phyloP scores from a whole-genome alignment of 2,113 vertebrate genomes.

The Sula dactylatra region DNA sequence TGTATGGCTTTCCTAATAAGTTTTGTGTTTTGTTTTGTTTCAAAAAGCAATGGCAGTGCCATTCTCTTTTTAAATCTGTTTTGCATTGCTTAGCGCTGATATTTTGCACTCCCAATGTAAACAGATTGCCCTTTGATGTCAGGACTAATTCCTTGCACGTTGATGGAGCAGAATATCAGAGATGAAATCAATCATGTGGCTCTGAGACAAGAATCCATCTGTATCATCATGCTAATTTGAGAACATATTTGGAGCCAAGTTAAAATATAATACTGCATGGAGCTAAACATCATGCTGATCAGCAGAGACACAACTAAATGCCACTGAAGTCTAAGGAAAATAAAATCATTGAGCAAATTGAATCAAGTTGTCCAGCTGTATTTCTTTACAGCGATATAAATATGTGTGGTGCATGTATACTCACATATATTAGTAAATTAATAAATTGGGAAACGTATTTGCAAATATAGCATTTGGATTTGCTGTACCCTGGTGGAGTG shows the following conservation, averaged over 20 bases:
- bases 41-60: background rate
- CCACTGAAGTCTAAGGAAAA: background rate
- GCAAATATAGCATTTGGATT: background rate
- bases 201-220: constrained; percentile 46
- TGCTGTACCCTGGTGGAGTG: background rate
- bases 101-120: constrained; percentile 36
- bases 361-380: background rate
- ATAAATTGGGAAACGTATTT: background rate
- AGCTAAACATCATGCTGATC: constrained; percentile 2
- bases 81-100: background rate
- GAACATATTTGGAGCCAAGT: constrained; percentile 28
- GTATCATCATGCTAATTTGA: constrained; percentile 34
- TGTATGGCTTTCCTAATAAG: background rate
- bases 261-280: background rate
- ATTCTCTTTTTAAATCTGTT: constrained; percentile 24
- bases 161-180: constrained; percentile 46
- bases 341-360: background rate
- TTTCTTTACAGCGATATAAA: background rate
- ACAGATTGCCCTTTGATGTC: constrained; percentile 61
- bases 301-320: background rate
- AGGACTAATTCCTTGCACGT: constrained; percentile 34
- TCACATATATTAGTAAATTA: background rate
- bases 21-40: background rate
- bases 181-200: constrained; percentile 54
- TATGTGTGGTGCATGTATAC: background rate